Base-by-base conservation (phyloP, 1,140 invertebrate genomes). In the Heliothis subflexa region DNA sequence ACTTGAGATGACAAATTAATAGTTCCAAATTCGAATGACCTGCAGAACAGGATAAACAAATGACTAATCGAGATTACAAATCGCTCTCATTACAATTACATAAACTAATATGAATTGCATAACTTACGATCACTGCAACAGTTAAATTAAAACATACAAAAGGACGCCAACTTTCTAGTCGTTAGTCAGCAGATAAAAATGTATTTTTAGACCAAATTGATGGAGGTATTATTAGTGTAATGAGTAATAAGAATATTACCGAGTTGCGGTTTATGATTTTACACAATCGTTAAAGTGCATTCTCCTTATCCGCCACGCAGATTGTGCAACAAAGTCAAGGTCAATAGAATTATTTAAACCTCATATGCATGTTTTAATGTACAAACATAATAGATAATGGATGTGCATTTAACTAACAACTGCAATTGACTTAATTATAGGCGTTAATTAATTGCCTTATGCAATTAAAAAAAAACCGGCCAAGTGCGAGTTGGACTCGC, bases 251-350 rank as follows among this genome's bases (percentile, higher is more conserved):
- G 13, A 68, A 68, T 68, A 68, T 68, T 68, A 50, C 47, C 13
- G 45, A 4, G 4, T 21, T 10, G 13, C 18, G 64, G 47, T 40
- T 40, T 40, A 68, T 50, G 2, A 25, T 9, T 59, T 73, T 73
- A 57, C 70, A 45, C 70, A 59, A 73, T 73, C 28, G 16, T 45
- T 45, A 21, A 54, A 73, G 28, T 73, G 70, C 54, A 73, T 73
- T 73, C 70, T 70, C 64, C 25, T 25, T 45, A 47, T 64, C 16
- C 61, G 61, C 52, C 25, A 71, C 49, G 50, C 49, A 73, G 54
- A 25, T 73, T 73, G 54, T 18, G 47, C 54, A 73, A 73, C 52
- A 73, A 73, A 73, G 33, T 73, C 70, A 73, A 57, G 70, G 70
- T 45, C 9, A 72, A 40, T 50, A 50, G 21, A 33, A n/a, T 59